Conservation (phyloP, 2,888 invertebrate species). For the Callosobruchus maculatus region DNA sequence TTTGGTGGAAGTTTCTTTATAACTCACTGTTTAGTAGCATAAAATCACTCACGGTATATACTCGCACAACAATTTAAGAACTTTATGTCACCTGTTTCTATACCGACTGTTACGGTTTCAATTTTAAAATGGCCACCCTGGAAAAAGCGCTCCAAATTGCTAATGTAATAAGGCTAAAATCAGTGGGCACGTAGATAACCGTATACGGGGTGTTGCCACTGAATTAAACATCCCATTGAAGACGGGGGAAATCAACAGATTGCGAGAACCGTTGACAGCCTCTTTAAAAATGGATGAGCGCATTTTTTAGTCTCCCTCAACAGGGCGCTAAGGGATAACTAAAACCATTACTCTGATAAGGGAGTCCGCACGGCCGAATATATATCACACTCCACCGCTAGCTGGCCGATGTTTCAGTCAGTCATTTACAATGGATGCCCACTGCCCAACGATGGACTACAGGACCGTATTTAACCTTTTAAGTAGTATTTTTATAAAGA, state of each 20-base stretch:
- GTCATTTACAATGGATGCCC: slow-evolving; percentile 44
- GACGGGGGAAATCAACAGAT: slow-evolving; percentile 24
- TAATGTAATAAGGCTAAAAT: not conserved
- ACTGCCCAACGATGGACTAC: slow-evolving; percentile 23
- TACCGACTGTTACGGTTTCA: too few species aligned
- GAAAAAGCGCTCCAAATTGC: not conserved
- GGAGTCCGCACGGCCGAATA: slow-evolving; percentile 15
- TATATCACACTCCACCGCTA: slow-evolving; percentile 22
- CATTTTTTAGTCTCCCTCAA: slow-evolving; percentile 27
- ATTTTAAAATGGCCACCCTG: not conserved
- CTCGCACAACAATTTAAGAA: too few species aligned
- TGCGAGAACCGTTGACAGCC: slow-evolving; percentile 15
- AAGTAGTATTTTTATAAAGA: too few species aligned
- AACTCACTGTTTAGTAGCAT: too few species aligned
- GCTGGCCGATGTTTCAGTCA: not conserved
- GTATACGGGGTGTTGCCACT: slow-evolving; percentile 3
- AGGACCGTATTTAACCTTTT: slow-evolving; percentile 3
- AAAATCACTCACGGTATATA: too few species aligned
- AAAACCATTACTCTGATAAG: slow-evolving; percentile 42
- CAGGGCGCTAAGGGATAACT: slow-evolving; percentile 26
- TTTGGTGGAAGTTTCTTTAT: too few species aligned
- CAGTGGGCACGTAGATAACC: not conserved
- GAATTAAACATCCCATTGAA: slow-evolving; percentile 17
- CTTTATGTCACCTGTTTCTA: too few species aligned
- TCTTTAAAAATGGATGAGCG: slow-evolving; percentile 42